A percentile compares a stretch with the other conserved stretches of the same genome.
These are phyloP conservation scores for Botrylloides violaceus DNA, from an alignment of 23 tunicate species.

Conservation along the genomic window DNA sequence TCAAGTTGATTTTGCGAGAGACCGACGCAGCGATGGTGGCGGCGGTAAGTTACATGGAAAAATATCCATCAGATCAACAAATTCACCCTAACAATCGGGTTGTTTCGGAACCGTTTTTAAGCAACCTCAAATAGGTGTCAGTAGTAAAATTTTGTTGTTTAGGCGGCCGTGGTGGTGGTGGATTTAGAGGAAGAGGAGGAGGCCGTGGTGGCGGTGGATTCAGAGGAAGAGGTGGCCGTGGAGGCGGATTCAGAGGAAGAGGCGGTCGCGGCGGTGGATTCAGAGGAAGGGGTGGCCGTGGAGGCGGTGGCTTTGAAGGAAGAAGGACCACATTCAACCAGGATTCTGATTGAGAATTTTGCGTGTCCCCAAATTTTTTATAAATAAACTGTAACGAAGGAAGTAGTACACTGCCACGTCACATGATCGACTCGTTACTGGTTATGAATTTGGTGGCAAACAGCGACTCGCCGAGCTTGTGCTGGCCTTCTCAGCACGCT, in stretches of 20 bases:
- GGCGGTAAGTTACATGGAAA: constrained; percentile 39
- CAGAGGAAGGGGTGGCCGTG: constrained; percentile 52
- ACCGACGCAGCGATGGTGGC: constrained; percentile 36
- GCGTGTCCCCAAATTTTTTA: too few relatives aligned
- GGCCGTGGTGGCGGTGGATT: constrained; percentile 24
- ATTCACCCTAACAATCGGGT: neutral
- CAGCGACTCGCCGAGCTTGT: too few relatives aligned
- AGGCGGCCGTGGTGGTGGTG: constrained; percentile 47
- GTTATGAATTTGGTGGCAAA: too few relatives aligned
- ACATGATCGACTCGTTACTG: too few relatives aligned
- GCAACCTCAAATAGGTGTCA: too few relatives aligned
- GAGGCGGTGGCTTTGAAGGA: constrained; percentile 41
- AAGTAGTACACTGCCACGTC: too few relatives aligned
- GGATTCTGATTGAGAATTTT: constrained; percentile 31
- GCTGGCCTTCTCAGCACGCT: too few relatives aligned
- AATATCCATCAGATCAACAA: neutral
- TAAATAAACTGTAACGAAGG: too few relatives aligned
- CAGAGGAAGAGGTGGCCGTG: constrained; percentile 8
- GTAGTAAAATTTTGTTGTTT: too few relatives aligned
- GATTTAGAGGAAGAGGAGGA: constrained; percentile 42
- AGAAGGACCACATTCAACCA: constrained; percentile 54
- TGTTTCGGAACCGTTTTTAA: neutral
- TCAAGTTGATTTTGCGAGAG: constrained; percentile 59
- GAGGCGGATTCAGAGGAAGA: constrained; percentile 9
- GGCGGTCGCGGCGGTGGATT: constrained; percentile 49